Evolutionary conservation across 2,797 vertebrate species (phyloP).

Genomic region (Vespertilio murinus): DNA sequence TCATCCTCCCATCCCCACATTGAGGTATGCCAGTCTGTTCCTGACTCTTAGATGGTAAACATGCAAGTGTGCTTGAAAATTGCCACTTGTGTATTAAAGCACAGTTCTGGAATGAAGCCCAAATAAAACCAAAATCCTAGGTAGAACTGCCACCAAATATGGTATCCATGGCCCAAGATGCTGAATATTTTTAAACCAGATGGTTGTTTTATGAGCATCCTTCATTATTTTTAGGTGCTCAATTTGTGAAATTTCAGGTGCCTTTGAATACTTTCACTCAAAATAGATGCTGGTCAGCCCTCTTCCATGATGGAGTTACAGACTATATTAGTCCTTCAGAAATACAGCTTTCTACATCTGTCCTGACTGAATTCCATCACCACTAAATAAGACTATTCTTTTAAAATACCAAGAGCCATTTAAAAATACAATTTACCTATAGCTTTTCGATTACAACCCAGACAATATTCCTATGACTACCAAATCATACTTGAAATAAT

Average conservation of each 20-base stretch:
- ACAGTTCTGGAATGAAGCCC: not conserved
- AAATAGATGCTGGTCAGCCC: not conserved
- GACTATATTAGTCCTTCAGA: not conserved
- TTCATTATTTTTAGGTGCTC: not conserved
- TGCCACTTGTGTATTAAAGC: not conserved
- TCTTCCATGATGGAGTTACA: not conserved
- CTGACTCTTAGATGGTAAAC: not conserved
- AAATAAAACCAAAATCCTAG: not conserved
- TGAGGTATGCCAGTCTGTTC: no score
- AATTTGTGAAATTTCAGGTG: not conserved
- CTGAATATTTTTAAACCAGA: not conserved
- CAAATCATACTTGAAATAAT: conserved; percentile 48
- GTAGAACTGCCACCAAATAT: not conserved
- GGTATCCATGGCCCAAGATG: not conserved
- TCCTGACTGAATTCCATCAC: conserved; percentile 15
- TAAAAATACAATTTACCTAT: conserved; percentile 8
- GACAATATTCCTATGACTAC: not conserved
- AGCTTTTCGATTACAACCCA: not conserved
- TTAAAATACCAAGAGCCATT: not conserved
- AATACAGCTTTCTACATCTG: not conserved
- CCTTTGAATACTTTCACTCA: not conserved
- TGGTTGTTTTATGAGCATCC: not conserved
- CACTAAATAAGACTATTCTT: not conserved
- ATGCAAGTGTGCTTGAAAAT: not conserved
- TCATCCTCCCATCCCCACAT: no score